Evolutionary conservation across 1,140 invertebrate species (phyloP).

Genomic region (Sesamia nonagrioides): DNA sequence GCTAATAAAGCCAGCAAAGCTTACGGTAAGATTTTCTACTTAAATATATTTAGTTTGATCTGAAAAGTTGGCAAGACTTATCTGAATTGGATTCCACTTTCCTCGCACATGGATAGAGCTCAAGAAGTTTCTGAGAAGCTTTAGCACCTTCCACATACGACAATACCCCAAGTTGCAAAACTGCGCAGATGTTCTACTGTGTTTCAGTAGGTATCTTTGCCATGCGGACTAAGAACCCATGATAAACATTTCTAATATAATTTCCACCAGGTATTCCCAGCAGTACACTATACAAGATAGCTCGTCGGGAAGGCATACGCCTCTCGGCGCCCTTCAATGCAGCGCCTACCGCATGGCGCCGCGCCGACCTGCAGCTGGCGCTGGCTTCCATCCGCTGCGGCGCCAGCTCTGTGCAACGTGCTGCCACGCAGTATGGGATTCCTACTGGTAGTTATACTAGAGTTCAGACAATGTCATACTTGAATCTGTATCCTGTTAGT

Average conservation of each 20-base stretch:
- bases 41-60: background rate
- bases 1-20: conserved; percentile 97
- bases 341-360: conserved; percentile 95
- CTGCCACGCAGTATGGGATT: conserved; percentile 94
- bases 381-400: conserved; percentile 94
- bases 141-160: no score
- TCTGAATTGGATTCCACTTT: background rate
- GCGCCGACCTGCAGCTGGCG: conserved; percentile 94
- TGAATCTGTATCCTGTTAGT: no score
- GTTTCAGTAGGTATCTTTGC: no score
- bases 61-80: background rate
- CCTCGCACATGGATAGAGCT: no score
- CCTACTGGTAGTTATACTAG: conserved; percentile 88
- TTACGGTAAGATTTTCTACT: conserved; percentile 88
- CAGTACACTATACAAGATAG: conserved; percentile 96
- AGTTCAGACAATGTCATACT: no score
- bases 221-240: no score
- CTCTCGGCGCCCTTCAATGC: conserved; percentile 96
- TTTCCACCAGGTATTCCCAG: conserved; percentile 91
- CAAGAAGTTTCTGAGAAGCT: no score
- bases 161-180: no score
- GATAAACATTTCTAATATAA: no score
- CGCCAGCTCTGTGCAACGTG: conserved; percentile 94
- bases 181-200: no score
- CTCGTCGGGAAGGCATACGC: conserved; percentile 94